phyloP scores from a whole-genome alignment of 2,888 invertebrate species.

The Erebia palarica region DNA sequence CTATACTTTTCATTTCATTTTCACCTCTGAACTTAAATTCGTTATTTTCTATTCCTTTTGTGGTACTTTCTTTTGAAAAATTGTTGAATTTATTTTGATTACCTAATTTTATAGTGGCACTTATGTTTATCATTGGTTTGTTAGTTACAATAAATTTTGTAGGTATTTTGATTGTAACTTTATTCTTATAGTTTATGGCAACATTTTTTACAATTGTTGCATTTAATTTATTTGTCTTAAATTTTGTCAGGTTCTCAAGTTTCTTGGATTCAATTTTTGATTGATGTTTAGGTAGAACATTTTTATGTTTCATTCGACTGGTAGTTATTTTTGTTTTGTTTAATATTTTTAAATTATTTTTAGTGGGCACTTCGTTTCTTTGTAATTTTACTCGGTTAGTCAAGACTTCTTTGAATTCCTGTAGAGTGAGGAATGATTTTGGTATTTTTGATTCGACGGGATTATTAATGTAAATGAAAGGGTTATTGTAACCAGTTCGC shows the following conservation, averaged over 20 bases:
- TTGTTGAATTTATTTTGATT: not conserved
- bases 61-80: not conserved
- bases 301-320: not conserved
- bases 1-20: not conserved
- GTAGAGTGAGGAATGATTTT: conserved; percentile 56
- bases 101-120: not conserved
- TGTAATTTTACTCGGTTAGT: conserved; percentile 45
- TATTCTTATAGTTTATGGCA: not conserved
- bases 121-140: not conserved
- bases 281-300: not conserved
- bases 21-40: not conserved
- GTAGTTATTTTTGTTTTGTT: not conserved
- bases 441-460: conserved; percentile 69
- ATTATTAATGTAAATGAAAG: conserved; percentile 66
- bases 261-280: not conserved
- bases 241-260: not conserved
- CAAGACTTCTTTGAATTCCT: conserved; percentile 61
- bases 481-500: conserved; percentile 36
- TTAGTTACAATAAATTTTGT: not conserved
- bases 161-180: not conserved
- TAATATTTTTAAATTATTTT: conserved; percentile 6
- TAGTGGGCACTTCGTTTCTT: conserved; percentile 40
- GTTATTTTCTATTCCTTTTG: not conserved
- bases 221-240: not conserved
- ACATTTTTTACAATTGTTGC: not conserved